These are phyloP conservation scores for Petrocephalus schoutedeni DNA, from an alignment of 2,797 vertebrate genomes.

Conservation along the genomic window DNA sequence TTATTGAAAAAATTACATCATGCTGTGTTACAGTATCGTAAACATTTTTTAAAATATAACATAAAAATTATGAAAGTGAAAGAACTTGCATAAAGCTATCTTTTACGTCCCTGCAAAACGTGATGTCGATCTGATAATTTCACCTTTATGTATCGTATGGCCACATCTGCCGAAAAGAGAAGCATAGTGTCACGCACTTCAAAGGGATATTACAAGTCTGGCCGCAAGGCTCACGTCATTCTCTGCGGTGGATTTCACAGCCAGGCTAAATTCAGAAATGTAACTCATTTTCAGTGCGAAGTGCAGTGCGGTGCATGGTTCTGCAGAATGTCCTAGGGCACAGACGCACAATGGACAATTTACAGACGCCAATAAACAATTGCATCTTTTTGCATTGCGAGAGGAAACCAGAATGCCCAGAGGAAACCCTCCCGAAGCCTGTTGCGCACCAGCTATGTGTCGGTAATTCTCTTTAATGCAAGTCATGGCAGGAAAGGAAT, in stretches of 20 bases:
- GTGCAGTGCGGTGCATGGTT: neutral
- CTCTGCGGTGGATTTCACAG: neutral
- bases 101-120: neutral
- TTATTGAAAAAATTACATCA: neutral
- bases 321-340: neutral
- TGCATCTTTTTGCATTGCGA: neutral
- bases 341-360: conserved; percentile 8
- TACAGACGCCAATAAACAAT: neutral
- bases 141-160: neutral
- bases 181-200: neutral
- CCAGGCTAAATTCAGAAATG: neutral
- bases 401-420: neutral
- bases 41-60: neutral
- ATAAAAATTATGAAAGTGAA: neutral
- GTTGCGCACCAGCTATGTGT: neutral
- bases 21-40: too few species aligned
- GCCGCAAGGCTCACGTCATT: neutral
- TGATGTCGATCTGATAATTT: neutral
- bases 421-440: neutral
- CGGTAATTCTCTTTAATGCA: neutral
- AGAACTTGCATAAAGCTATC: neutral
- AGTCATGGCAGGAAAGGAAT: neutral
- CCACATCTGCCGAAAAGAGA: neutral
- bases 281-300: neutral
- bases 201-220: neutral